phyloP scores from a whole-genome alignment of 1,140 invertebrate species.

The Stegodyphus dumicola region DNA sequence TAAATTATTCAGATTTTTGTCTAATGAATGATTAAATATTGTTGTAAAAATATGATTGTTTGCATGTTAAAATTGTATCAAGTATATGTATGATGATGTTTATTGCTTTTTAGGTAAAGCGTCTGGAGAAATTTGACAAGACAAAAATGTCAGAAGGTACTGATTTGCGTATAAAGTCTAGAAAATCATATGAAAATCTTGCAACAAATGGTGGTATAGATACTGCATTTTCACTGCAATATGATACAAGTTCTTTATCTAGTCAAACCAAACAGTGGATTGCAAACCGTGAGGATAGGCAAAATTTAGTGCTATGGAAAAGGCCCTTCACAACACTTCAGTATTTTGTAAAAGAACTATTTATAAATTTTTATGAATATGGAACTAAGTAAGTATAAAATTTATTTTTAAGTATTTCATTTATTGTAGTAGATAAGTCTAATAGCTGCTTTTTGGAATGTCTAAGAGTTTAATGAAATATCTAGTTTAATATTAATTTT shows the following conservation, averaged over 20 bases:
- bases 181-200: constrained; percentile 55
- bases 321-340: constrained; percentile 84
- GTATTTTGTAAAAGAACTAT: constrained; percentile 84
- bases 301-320: constrained; percentile 85
- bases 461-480: no score
- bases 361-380: constrained; percentile 74
- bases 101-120: constrained; percentile 39
- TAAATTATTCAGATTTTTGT: background rate
- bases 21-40: background rate
- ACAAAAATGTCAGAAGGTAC: constrained; percentile 46
- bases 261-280: constrained; percentile 44
- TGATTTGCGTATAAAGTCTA: constrained; percentile 25
- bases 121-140: constrained; percentile 56
- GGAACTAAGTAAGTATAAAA: constrained; percentile 68
- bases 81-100: background rate
- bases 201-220: constrained; percentile 35
- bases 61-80: background rate
- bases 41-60: no score
- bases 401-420: background rate
- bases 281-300: constrained; percentile 66
- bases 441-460: no score
- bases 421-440: no score
- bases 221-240: constrained; percentile 41
- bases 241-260: constrained; percentile 25
- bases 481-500: no score